Percentiles rank a stretch among this genome's conserved stretches.
These are phyloP conservation scores for Protonemura montana DNA, from an alignment of 2,888 invertebrate genomes.

Conservation along the genomic window DNA sequence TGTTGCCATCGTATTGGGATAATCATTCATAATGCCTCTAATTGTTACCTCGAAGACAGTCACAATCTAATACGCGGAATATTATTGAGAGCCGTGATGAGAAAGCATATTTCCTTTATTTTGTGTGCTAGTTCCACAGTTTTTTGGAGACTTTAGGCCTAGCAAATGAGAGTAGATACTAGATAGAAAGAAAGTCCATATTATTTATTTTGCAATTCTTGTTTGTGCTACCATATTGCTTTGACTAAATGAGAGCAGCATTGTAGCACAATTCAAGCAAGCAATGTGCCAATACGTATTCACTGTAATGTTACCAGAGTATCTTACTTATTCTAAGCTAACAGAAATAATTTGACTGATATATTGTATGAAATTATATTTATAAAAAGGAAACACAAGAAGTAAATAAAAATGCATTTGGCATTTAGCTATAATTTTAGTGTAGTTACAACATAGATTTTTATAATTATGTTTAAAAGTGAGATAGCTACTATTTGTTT, in stretches of 20 bases:
- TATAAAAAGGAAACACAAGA: not conserved
- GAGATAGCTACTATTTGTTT: not conserved
- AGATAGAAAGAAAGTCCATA: not conserved
- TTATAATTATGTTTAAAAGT: not conserved
- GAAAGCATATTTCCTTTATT: no score
- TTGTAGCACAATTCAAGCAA: not conserved
- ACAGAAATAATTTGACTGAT: conserved; percentile 29
- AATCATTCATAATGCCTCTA: conserved; percentile 14
- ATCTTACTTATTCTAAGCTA: conserved; percentile 4
- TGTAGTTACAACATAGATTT: not conserved
- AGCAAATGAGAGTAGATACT: not conserved
- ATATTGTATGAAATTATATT: conserved; percentile 1
- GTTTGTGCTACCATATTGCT: not conserved
- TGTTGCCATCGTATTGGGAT: conserved; percentile 9
- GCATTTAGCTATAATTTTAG: not conserved
- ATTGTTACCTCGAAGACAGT: not conserved
- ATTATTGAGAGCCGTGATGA: not conserved
- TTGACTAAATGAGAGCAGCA: not conserved
- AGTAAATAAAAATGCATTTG: not conserved
- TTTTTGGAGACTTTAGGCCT: not conserved
- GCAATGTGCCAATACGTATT: not conserved
- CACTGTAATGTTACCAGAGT: conserved; percentile 9
- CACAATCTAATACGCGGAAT: not conserved
- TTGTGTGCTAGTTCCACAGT: not conserved
- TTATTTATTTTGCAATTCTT: conserved; percentile 3